Conservation (phyloP, 2,113 vertebrate species). For the Elaphurus davidianus region DNA sequence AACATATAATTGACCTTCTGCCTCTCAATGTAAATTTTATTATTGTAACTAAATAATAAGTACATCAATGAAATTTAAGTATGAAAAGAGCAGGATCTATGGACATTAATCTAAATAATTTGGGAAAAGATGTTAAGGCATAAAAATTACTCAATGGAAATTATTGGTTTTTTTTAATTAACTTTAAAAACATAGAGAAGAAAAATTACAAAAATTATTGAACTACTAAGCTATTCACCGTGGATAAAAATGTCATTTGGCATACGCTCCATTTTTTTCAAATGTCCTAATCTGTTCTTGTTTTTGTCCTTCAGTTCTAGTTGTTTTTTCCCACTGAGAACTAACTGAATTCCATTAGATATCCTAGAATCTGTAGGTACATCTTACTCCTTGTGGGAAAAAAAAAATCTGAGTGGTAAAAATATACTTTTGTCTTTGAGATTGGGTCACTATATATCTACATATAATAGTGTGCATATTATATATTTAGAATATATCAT, state of each 20-base stretch:
- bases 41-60: background rate
- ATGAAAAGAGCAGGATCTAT: background rate
- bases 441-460: background rate
- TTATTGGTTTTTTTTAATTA: background rate
- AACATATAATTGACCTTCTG: background rate
- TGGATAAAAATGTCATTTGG: background rate
- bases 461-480: background rate
- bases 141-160: background rate
- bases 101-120: background rate
- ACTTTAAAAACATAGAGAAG: background rate
- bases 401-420: background rate
- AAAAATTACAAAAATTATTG: background rate
- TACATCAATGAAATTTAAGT: background rate
- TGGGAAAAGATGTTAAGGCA: background rate
- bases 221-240: background rate
- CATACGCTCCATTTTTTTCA: background rate
- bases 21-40: background rate
- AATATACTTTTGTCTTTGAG: background rate
- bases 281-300: background rate
- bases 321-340: background rate
- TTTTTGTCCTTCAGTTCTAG: background rate
- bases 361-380: background rate
- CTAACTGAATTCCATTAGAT: background rate
- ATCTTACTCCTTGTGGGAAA: background rate
- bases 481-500: background rate